Evolutionary conservation across 2,888 invertebrate genomes (phyloP), one percentile per base, ranked within the genome.

Genomic region (Lobophora halterata): DNA sequence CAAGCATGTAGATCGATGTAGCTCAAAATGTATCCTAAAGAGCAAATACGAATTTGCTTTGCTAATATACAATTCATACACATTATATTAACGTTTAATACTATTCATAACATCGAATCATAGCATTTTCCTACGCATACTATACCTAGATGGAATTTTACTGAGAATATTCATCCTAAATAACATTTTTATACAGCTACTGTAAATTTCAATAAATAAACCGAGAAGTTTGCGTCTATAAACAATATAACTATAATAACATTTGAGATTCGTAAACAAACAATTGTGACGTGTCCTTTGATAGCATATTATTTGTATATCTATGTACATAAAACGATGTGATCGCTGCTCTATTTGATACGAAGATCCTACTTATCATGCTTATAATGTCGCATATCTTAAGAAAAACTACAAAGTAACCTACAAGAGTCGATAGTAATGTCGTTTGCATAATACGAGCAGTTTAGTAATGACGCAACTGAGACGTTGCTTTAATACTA

Each of bases 191-290:
- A 55, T 66, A 67, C 48, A 66, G 50, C 67, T 74, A 76, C 56
- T 50, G 57, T 67, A 65, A 55, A 63, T 61, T 64, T 61, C 64
- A 72, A 79, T 79, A 77, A 78, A 79, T 78, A 70, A 68, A 65
- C 61, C 67, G 63, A 71, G 65, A 62, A 61, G 39, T 62, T 65
- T 67, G 59, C 66, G 55, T 68, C 70, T 72, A 62, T 76, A 78
- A 70, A 79, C 64, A 76, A 61, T 65, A 61, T 66, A 64, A 69
- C 61, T 60, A 53, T 58, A 51, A n/a, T 62, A 65, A 55, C 46
- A 55, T 57, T 64, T 79, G 83, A 83, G 83, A 83, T 83, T 83
- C 83, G 56, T 69, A 62, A 55, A 69, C 65, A 72, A 69, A 63
- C 54, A 63, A 47, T 55, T 62, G 59, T 65, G 61, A 67, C 54